Evolutionary conservation across 1,140 invertebrate genomes (phyloP), one percentile per base, ranked within the genome.

Genomic region (Rhyacophila brunnea): DNA sequence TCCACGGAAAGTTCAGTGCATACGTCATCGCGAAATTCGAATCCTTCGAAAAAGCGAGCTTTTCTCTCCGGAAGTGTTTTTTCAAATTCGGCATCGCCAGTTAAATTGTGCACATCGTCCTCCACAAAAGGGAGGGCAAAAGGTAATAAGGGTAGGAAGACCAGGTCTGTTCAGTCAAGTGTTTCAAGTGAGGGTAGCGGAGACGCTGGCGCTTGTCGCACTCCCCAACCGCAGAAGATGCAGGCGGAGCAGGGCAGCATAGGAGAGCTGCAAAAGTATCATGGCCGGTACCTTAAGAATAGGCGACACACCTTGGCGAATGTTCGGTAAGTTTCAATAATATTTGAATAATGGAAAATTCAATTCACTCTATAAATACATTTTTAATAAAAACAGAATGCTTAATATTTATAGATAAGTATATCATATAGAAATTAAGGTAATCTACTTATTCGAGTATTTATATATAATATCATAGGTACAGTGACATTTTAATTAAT

Each of bases 211-310:
- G 58, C 62, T 60, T 14, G 55, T 57, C 66, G 72, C 68, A 63
- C 71, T 55, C 64, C 69, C 56, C 68, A 75, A 68, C 72, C 69
- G 59, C 80, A 79, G 55, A 91, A 82, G 73, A 92, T 93, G 90
- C 91, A 92, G 80, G 91, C 89, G 50, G 91, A 93, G 75, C 89
- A 91, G 71, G 91, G 91, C 36, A 89, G 88, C 74, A 91, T 93
- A 70, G 89, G 89, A 42, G 90, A 92, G 70, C 81, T 93, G 53
- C 87, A 91, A 67, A 90, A 89, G 67, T 92, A 92, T 71, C 91
- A 92, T 70, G 91, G 89, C 67, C 75, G 87, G 64, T 89, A 88
- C 73, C 83, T 92, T 51, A 85, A 90, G 71, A 92, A 89, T 68
- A 81, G 91, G 18, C 81, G 91, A 36, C 91, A 93, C 72, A 93